These are phyloP conservation scores for Okamejei kenojei DNA, from an alignment of 2,797 vertebrate species.

Conservation along the genomic window DNA sequence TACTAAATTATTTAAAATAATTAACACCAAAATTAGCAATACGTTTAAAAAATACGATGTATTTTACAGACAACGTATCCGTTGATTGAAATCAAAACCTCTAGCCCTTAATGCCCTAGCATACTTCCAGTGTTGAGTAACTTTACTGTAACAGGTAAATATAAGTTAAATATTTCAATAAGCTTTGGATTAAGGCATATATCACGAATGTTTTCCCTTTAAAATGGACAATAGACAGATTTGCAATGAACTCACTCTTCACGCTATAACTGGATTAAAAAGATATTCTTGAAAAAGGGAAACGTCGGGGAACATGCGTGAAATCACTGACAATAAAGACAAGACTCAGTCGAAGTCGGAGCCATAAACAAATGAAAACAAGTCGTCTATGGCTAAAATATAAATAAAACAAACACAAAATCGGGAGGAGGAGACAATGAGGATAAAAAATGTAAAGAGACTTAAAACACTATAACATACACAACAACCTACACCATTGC, in stretches of 20 bases:
- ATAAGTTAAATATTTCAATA: not conserved
- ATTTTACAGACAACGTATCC: not conserved
- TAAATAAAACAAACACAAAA: not conserved
- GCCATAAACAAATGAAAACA: not conserved
- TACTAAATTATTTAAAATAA: not conserved
- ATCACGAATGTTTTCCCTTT: not conserved
- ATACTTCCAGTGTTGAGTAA: not conserved
- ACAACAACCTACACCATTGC: not conserved
- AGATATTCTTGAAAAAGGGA: not conserved
- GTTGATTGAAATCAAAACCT: constrained; percentile 1
- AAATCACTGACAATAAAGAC: not conserved
- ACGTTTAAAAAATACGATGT: not conserved
- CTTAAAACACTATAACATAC: not conserved
- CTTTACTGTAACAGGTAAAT: not conserved
- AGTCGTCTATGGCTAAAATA: not conserved
- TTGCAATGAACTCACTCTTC: not conserved
- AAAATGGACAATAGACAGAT: not conserved
- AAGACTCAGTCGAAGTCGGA: not conserved
- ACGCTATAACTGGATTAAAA: not conserved
- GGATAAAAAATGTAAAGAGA: not conserved
- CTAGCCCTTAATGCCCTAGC: not conserved
- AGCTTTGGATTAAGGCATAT: not conserved
- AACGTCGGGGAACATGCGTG: not conserved
- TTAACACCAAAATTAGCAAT: not conserved
- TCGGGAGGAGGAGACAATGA: too few species aligned